Conservation (phyloP, 1,140 invertebrate genomes). For the Formica exsecta region DNA sequence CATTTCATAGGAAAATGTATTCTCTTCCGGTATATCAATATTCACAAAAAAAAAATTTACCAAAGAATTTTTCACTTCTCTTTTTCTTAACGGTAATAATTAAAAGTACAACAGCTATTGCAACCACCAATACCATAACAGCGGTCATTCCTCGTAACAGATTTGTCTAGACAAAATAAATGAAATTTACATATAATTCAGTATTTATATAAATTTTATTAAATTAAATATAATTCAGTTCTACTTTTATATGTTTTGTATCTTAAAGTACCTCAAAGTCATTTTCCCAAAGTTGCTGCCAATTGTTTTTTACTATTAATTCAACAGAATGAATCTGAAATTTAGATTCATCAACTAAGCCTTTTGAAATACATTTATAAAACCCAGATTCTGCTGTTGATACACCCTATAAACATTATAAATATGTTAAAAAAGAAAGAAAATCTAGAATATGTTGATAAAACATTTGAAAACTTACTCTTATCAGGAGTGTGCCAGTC, state of each 20-base stretch:
- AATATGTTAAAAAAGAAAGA: conserved; percentile 18
- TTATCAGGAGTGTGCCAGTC: conserved; percentile 89
- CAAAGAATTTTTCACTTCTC: conserved; percentile 80
- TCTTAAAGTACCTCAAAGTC: conserved; percentile 85
- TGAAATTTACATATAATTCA: neutral
- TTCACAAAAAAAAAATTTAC: conserved; percentile 72
- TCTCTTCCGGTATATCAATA: neutral
- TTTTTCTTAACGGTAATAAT: conserved; percentile 78
- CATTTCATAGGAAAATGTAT: conserved; percentile 4
- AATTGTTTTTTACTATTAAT: conserved; percentile 87
- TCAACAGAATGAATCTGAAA: conserved; percentile 88
- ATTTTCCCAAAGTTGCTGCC: conserved; percentile 82
- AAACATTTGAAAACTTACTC: conserved; percentile 85
- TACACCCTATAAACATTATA: conserved; percentile 86
- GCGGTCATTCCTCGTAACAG: conserved; percentile 80
- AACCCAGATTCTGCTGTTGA: conserved; percentile 88
- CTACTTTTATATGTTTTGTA: conserved; percentile 74
- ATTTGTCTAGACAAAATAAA: conserved; percentile 78
- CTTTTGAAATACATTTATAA: conserved; percentile 89
- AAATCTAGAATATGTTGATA: conserved; percentile 54
- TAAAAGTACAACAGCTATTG: conserved; percentile 79
- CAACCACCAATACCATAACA: conserved; percentile 81
- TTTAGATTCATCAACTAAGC: conserved; percentile 85
- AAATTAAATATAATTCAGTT: neutral
- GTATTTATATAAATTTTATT: neutral